Base-by-base conservation (phyloP, 2,888 invertebrate species). In the Unio delphinus region DNA sequence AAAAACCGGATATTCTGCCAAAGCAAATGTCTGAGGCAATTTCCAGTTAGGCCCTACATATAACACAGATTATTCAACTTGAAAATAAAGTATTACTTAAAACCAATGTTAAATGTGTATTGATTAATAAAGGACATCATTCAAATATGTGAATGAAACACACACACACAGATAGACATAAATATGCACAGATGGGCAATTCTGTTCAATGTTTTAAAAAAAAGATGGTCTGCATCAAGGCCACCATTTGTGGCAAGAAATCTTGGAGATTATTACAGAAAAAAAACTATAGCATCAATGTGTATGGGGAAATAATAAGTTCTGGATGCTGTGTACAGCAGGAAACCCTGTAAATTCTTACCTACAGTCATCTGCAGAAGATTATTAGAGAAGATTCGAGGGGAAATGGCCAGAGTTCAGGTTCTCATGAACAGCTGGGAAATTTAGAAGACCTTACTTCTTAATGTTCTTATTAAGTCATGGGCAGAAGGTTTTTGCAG, bases 371-470 rank as follows among this genome's bases (percentile, higher is more conserved):
- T 98, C 1, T 99, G 99, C 83, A 99, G 92, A 84, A 99, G 95
- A 89, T 97, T 96, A 89, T 96, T 98, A 98, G 20, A 99, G 92
- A 65, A 97, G 93, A 88, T 98, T 64, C 93, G 92, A 0, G 99
- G 98, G 87, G 99, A 93, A 64, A 96, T 95, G 67, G 97, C 95
- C 86, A 99, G 95, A 80, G 97, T 95, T 82, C 96, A 96, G 65
- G 99, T 98, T 64, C 96, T 95, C 83, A 97, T 92, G 90, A 97
- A 97, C 30, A 99, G 97, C 83, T 99, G 92, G 86, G 96, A 96
- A 30, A 91, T 99, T 98, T 82, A 99, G 95, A 96, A 34, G 34
- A 34, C 34, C 34, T 34, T 34, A 45, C 45, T 45, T 45, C 7
- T 34, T 34, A 34, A 7, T 34, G 34, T 34, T 34, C 7, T 34